Base-by-base conservation (phyloP, 2,113 vertebrate species). In the Eulacestoma nigropectus region DNA sequence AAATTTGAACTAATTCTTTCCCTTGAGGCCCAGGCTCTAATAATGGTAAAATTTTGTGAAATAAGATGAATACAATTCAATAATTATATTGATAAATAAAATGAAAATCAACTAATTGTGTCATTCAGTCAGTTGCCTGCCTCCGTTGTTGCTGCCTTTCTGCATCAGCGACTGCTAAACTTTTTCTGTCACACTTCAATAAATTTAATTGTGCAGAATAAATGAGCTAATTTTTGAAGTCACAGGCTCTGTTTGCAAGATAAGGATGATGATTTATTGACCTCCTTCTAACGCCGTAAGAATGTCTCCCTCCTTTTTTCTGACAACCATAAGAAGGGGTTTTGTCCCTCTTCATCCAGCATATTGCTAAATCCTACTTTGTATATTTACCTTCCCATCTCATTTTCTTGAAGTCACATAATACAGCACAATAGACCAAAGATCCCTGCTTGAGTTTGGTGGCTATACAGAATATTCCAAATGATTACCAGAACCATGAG, bases 201-300 rank as follows among this genome's bases (percentile, higher is more conserved):
- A 99, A 98, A 98, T 99, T 98, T 99, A 99, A 99, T 99, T 99
- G 99, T 99, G 98, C 98, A 99, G 99, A 99, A 99, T 99, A 99
- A 99, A 99, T 99, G 98, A 99, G 98, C 98, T 99, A 99, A 99
- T 99, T 99, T 99, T 99, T 99, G 98, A 99, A 99, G 99, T 99
- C 98, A 98, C 98, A 98, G 98, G 98, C 98, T 98, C 98, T 98
- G 98, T 98, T 97, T 98, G 97, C 94, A 97, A 99, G 99, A 99
- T 99, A 99, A 99, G 98, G 97, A 97, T 98, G 97, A 98, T 99
- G 98, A 99, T 99, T 99, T 99, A 99, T 99, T 99, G 98, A 99
- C 98, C 98, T 98, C 97, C 97, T 97, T 97, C 96, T 67, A 97
- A 93, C 91, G 97, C 96, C 41, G n/a, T 80, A 86, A 97, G 93